Percentiles rank a stretch among this genome's conserved stretches.
phyloP scores from a whole-genome alignment of 2,888 invertebrate genomes.

The Bedellia somnulentella region DNA sequence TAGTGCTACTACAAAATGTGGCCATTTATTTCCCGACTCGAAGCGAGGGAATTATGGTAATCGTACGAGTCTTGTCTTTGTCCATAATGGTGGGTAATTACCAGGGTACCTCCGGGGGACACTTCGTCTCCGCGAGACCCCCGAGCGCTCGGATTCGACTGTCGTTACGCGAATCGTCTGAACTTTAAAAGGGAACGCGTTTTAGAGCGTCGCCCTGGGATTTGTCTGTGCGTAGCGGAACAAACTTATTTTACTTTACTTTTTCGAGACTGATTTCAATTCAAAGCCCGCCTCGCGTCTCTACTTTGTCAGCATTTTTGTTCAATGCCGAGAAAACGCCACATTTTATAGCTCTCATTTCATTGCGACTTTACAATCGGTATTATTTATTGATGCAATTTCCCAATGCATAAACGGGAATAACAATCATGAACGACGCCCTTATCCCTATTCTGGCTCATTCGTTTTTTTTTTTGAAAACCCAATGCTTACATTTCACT shows the following conservation, averaged over 20 bases:
- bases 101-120: conserved; percentile 50
- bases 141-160: conserved; percentile 48
- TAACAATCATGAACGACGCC: conserved; percentile 34
- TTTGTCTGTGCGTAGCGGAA: conserved; percentile 28
- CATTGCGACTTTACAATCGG: conserved; percentile 22
- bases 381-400: conserved; percentile 29
- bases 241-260: conserved; percentile 25
- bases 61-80: conserved; percentile 58
- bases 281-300: conserved; percentile 9
- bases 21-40: conserved; percentile 53
- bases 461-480: conserved; percentile 52
- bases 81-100: conserved; percentile 60
- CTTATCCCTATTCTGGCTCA: conserved; percentile 38
- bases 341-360: conserved; percentile 21
- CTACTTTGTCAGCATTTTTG: conserved; percentile 15
- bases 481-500: no score
- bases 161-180: conserved; percentile 57
- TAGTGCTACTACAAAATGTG: conserved; percentile 58
- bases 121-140: conserved; percentile 37
- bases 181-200: conserved; percentile 56
- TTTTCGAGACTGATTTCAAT: conserved; percentile 25
- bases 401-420: conserved; percentile 30
- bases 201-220: conserved; percentile 48
- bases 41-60: conserved; percentile 58
- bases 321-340: conserved; percentile 19